A percentile compares a stretch with the other conserved stretches of the same genome.
Evolutionary conservation across 2,797 vertebrate species (phyloP).

Genomic region (Molossus alvarezi): DNA sequence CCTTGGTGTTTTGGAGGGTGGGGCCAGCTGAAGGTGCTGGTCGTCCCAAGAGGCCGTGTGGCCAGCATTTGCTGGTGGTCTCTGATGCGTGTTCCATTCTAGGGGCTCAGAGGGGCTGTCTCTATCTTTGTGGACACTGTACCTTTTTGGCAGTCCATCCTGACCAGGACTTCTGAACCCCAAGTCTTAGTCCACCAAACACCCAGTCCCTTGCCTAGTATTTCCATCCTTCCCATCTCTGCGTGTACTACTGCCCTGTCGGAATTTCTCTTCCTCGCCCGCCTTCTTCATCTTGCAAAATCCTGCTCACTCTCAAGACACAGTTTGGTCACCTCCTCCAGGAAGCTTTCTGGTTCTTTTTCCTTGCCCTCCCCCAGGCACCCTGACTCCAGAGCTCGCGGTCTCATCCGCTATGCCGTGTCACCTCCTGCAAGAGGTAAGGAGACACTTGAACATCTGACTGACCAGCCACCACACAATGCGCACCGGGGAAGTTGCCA

Average conservation of each 20-base stretch:
- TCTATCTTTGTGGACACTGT: not conserved
- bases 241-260: not conserved
- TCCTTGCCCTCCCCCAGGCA: not conserved
- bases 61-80: not conserved
- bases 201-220: fast-evolving
- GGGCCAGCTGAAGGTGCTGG: not conserved
- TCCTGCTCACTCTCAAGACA: not conserved
- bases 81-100: not conserved
- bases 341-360: not conserved
- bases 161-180: not conserved
- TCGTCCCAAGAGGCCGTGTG: fast-evolving
- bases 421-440: not conserved
- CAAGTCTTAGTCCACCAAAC: fast-evolving
- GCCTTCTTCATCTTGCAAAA: not conserved
- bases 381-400: not conserved
- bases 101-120: fast-evolving
- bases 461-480: not conserved
- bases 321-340: not conserved
- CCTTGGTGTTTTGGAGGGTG: not conserved
- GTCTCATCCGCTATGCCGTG: fast-evolving
- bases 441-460: not conserved
- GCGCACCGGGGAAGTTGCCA: not conserved
- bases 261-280: not conserved
- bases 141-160: no score
- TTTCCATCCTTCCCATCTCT: fast-evolving